Conservation (phyloP, 2,113 vertebrate species). For the Polypterus senegalus region DNA sequence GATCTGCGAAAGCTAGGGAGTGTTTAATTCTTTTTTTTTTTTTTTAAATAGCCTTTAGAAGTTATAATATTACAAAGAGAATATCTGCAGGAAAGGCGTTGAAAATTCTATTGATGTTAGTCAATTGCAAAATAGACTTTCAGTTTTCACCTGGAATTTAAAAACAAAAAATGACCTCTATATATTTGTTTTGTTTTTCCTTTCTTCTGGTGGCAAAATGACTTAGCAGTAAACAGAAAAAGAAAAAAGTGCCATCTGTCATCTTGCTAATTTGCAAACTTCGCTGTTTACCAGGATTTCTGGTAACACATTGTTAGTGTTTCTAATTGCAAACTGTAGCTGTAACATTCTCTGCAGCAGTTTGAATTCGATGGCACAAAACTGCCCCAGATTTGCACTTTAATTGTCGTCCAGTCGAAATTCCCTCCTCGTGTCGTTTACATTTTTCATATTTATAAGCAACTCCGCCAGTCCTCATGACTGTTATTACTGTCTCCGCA, state of each 20-base stretch:
- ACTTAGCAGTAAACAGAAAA: slow-evolving; percentile 4
- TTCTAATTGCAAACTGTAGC: slow-evolving; percentile 46
- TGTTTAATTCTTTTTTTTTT: slow-evolving; percentile 30
- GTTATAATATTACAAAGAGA: too few relatives aligned
- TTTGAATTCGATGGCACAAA: slow-evolving; percentile 34
- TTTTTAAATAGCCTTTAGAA: slow-evolving; percentile 20
- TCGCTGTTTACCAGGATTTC: slow-evolving; percentile 17
- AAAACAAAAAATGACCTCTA: too few relatives aligned
- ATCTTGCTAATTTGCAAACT: slow-evolving; percentile 26
- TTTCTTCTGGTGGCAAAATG: not conserved
- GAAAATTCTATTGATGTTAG: too few relatives aligned
- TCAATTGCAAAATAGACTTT: too few relatives aligned
- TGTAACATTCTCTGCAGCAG: slow-evolving; percentile 28
- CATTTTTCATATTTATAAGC: slow-evolving; percentile 50
- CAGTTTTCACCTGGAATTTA: too few relatives aligned
- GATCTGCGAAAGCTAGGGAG: slow-evolving; percentile 29
- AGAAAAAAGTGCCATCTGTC: slow-evolving; percentile 13
- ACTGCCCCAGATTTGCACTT: slow-evolving; percentile 70
- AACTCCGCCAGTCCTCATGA: slow-evolving; percentile 59
- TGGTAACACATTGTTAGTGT: slow-evolving; percentile 8
- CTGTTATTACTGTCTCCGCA: slow-evolving; percentile 54
- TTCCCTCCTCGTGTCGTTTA: slow-evolving; percentile 52
- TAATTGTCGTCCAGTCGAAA: slow-evolving; percentile 47
- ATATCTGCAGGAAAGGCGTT: too few relatives aligned
- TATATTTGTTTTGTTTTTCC: not conserved